Base-by-base conservation (phyloP, 2,113 vertebrate species). In the Scophthalmus maximus region DNA sequence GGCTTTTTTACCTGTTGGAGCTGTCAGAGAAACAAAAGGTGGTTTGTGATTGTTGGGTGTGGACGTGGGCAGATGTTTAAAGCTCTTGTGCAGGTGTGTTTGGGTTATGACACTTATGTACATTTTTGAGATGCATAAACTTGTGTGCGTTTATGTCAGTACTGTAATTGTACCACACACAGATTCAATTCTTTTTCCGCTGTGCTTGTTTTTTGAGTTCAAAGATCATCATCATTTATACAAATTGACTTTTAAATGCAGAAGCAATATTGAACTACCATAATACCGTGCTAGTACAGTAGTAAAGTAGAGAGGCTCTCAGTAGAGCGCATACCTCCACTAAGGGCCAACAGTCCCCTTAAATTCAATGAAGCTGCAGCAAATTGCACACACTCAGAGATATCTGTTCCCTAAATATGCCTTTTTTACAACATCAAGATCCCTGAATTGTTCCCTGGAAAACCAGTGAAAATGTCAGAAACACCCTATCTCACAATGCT, bases 1-100 rank as follows among this genome's bases (percentile, higher is more conserved):
- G 80, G 51, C 40, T 89, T n/a, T n/a, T n/a, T 88, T 82, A 85
- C 81, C 73, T 89, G 82, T 66, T 73, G 58, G 77, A 72, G 57
- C 68, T 80, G 82, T 74, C 56, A 78, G 42, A 72, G 68, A 51
- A 23, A 76, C 61, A 74, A 56, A 26, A 80, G 58, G 32, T 62
- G 50, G 50, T 79, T 68, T 75, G 61, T 46, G 72, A 42, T 70
- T 68, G 17, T 69, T 79, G 27, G 58, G 61, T 65, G 73, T 76
- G 68, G 57, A 84, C 58, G 56, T 53, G 22, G 32, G 26, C 36
- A 72, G 66, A 78, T 68, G 68, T 71, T 62, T 14, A 50, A 44
- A 32, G 11, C 32, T 61, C 59, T 60, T 65, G 23, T 73, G 56
- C 27, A 53, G 29, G 58, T 65, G 65, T 68, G 44, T 63, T 22